Base-by-base conservation (phyloP, 2,888 invertebrate genomes). In the Lasius platythorax region DNA sequence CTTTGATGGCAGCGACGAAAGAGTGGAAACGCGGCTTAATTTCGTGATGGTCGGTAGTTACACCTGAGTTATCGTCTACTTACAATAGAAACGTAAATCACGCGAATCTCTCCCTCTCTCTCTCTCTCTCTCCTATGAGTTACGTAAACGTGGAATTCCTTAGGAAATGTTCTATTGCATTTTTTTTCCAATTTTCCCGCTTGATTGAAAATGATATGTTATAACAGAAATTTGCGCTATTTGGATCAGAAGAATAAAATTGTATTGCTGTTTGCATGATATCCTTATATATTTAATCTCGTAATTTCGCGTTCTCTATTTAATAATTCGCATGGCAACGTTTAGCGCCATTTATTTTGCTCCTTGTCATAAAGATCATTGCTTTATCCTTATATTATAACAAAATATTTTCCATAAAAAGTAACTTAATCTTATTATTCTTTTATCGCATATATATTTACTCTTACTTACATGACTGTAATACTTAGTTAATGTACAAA, bases 41-140 rank as follows among this genome's bases (percentile, higher is more conserved):
- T 73, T n/a, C 84, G 84, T 85, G 85, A 85, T 84, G 78, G 37
- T 73, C 78, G 58, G 78, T 73, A 83, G 73, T 73, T 84, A 84
- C 78, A 72, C 40, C 66, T 63, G 67, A 84, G 33, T 78, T 78
- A 85, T 79, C 78, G 73, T 61, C 83, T 58, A 63, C 15, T 56
- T 46, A 70, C 83, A 83, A 85, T 58, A 56, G 66, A 72, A 75
- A 58, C 58, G 66, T 64, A 76, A 75, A 83, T 83, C 85, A 84
- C 83, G 75, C 76, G 64, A 70, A 66, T 75, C 66, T 37, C 37
- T 33, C 30, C 1, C 30, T 33, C 30, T 33, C 30, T 33, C 30
- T 33, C 30, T 37, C 5, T 37, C 37, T 37, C 37, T 37, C 4
- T 70, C 70, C 63, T 40, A 23, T 12, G 18, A 74, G 28, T 76